Percentiles rank a stretch among this genome's conserved stretches.
These are phyloP conservation scores for Anabacerthia variegaticeps DNA, from an alignment of 2,797 vertebrate genomes.

Conservation along the genomic window DNA sequence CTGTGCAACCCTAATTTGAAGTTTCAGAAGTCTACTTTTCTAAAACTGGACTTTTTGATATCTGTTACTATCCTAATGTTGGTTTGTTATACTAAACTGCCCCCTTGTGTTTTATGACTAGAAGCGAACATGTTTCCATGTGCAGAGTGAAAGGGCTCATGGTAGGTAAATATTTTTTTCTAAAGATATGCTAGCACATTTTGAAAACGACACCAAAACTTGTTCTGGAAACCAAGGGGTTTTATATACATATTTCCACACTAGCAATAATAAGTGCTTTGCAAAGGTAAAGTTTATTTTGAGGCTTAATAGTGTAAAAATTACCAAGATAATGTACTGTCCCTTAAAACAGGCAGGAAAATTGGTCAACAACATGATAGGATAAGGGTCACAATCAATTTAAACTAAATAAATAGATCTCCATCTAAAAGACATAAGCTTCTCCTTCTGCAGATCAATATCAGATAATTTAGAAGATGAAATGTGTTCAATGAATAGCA, in stretches of 20 bases:
- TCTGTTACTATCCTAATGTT: background rate
- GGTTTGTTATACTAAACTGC: constrained; percentile 59
- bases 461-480: constrained; percentile 63
- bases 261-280: background rate
- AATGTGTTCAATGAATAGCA: constrained; percentile 61
- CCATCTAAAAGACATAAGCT: constrained; percentile 63
- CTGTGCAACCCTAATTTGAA: background rate
- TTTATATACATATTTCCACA: background rate
- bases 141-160: background rate
- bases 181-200: background rate
- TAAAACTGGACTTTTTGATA: background rate
- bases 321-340: background rate
- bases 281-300: background rate
- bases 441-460: constrained; percentile 70
- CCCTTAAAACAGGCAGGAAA: background rate
- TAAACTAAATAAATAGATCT: constrained; percentile 41
- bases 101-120: constrained; percentile 40
- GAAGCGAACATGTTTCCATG: background rate
- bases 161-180: background rate
- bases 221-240: background rate
- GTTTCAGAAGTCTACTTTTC: background rate
- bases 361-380: background rate
- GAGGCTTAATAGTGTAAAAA: background rate
- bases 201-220: background rate
- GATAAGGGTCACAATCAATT: background rate